Conservation (phyloP, 2,797 vertebrate species). For the Pangasius macronema region DNA sequence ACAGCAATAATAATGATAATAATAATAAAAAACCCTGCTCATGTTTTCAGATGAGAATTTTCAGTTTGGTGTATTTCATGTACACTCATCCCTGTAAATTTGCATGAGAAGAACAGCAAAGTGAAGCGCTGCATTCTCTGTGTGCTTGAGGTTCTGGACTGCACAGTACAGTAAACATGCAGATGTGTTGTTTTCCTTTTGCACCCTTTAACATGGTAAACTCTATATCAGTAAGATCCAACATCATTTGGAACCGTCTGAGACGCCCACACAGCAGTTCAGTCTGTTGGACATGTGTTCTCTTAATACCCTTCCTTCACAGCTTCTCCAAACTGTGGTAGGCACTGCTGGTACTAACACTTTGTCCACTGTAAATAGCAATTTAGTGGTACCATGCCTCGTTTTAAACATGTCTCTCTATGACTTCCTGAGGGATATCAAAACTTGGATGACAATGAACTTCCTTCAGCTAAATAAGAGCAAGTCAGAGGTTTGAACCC, state of each 20-base stretch:
- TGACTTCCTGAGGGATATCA: no score
- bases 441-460: no score
- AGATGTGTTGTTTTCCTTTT: background rate
- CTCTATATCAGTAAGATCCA: background rate
- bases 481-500: no score
- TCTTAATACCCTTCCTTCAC: no score
- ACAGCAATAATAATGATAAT: background rate
- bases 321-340: no score
- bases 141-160: background rate
- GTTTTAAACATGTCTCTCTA: no score
- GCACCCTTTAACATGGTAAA: background rate
- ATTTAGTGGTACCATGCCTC: no score
- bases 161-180: background rate
- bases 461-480: no score
- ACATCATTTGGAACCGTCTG: background rate
- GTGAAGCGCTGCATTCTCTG: background rate
- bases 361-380: no score
- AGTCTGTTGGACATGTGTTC: background rate
- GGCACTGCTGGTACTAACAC: no score
- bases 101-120: background rate
- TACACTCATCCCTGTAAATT: background rate
- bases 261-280: background rate
- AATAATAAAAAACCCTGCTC: background rate
- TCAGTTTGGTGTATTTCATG: slow-evolving; percentile 6
- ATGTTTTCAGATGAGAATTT: background rate